Base-by-base conservation (phyloP, 2,113 vertebrate species). In the Hippocampus zosterae region DNA sequence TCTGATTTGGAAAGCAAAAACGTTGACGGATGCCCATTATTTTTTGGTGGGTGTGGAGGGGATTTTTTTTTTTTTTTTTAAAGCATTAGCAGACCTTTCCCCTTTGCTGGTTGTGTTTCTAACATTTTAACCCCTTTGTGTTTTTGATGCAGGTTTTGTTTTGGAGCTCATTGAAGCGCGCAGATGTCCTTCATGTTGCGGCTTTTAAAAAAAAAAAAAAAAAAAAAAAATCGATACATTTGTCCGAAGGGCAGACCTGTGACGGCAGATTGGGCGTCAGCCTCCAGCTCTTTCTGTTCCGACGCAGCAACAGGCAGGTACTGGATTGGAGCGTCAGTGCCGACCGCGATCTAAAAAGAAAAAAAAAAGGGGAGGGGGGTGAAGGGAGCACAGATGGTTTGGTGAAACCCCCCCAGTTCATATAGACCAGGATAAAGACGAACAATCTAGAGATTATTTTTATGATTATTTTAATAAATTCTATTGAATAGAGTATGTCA, bases 201-300 rank as follows among this genome's bases (percentile, higher is more conserved):
- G 1, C 4, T n/a, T n/a, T n/a, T n/a, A n/a, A n/a, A n/a, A n/a
- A n/a, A n/a, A n/a, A n/a, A n/a, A n/a, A n/a, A n/a, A n/a, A n/a
- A n/a, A n/a, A n/a, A n/a, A n/a, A n/a, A 33, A 33, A 29, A 60
- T 19, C 15, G 33, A 33, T 37, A 60, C 7, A 33, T 73, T n/a
- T 29, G 13, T 68, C 42, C 53, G 69, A 65, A 68, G 12, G 40
- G 27, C 78, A 16, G 72, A 98, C 96, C 96, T 91, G 95, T 94
- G 67, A 98, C 95, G 21, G 95, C 94, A 0, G 96, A 96, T 79
- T 95, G 96, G 1, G 95, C 94, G 0, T 91, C 94, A 0, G 94
- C 94, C 70, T 98, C 95, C 70, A 96, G 85, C 76, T 96, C 95
- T 11, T 97, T 95, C 84, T 96, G 95, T 81, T 95, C 93, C 0